Evolutionary conservation across 2,113 vertebrate species (phyloP).

Genomic region (Callipepla squamata): DNA sequence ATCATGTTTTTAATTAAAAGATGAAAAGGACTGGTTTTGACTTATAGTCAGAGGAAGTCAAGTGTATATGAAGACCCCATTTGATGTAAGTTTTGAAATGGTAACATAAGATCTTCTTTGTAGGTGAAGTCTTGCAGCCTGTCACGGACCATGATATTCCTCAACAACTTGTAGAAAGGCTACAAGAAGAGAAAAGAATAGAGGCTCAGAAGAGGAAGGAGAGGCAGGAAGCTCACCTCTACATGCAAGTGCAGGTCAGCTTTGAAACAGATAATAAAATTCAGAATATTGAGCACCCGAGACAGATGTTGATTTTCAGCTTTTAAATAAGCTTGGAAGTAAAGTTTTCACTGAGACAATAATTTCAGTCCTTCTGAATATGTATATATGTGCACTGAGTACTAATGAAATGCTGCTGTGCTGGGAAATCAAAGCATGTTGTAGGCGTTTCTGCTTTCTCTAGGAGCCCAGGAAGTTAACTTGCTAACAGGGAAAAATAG

Average conservation of each 20-base stretch:
- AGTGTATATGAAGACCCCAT: background rate
- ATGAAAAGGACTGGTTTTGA: background rate
- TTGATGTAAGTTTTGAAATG: background rate
- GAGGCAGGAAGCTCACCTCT: conserved; percentile 97
- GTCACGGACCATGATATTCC: conserved; percentile 98
- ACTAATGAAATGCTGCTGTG: background rate
- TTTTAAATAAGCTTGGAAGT: background rate
- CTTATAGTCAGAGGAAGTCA: background rate
- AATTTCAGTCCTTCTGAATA: background rate
- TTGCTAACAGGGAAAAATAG: background rate
- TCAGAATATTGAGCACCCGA: background rate
- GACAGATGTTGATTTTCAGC: background rate
- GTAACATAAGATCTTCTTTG: background rate
- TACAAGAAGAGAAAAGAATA: conserved; percentile 98
- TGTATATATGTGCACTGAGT: background rate
- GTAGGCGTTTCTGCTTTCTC: background rate
- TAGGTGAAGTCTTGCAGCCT: conserved; percentile 94
- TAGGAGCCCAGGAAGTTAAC: background rate
- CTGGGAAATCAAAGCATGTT: background rate
- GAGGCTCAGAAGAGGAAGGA: conserved; percentile 99
- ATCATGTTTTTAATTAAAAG: background rate
- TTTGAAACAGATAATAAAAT: background rate
- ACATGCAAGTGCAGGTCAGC: conserved; percentile 99
- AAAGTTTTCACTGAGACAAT: background rate
- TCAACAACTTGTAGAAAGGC: conserved; percentile 94